Conservation (phyloP, 1,140 invertebrate species). For the Gonatopus flavifemur region DNA sequence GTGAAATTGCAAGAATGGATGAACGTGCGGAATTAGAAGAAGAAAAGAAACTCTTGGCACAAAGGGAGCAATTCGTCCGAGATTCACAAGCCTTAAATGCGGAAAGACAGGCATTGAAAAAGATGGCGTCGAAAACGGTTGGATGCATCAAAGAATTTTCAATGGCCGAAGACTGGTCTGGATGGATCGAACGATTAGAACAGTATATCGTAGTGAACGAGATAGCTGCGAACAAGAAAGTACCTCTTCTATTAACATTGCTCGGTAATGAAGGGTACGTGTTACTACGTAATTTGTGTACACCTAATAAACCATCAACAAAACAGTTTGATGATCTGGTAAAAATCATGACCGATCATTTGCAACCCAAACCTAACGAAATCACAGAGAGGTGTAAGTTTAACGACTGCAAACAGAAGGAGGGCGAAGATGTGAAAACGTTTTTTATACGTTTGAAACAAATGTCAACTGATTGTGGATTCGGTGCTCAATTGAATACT, state of each 20-base stretch:
- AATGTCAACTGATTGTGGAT: neutral
- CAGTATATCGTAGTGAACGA: conserved; percentile 11
- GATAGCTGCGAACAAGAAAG: conserved; percentile 1
- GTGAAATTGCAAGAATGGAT: neutral
- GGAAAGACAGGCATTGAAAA: neutral
- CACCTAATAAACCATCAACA: conserved; percentile 5
- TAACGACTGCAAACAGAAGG: conserved; percentile 13
- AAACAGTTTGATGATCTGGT: neutral
- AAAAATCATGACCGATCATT: too few relatives aligned
- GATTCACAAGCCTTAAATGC: neutral
- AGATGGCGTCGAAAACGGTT: neutral
- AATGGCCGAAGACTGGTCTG: conserved; percentile 10
- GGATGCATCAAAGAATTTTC: conserved; percentile 14
- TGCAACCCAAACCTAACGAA: conserved; percentile 15
- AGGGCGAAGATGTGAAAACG: neutral
- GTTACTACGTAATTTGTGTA: conserved; percentile 19
- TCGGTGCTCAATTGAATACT: neutral
- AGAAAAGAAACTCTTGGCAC: neutral
- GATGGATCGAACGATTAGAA: conserved; percentile 19
- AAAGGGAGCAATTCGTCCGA: neutral
- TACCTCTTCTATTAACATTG: conserved; percentile 14
- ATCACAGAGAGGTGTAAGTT: conserved; percentile 24
- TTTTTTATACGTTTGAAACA: neutral
- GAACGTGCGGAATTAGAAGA: neutral
- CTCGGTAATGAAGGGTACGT: conserved; percentile 23